Conservation (phyloP, 2,797 vertebrate genomes). For the Sebastes aleutianus region DNA sequence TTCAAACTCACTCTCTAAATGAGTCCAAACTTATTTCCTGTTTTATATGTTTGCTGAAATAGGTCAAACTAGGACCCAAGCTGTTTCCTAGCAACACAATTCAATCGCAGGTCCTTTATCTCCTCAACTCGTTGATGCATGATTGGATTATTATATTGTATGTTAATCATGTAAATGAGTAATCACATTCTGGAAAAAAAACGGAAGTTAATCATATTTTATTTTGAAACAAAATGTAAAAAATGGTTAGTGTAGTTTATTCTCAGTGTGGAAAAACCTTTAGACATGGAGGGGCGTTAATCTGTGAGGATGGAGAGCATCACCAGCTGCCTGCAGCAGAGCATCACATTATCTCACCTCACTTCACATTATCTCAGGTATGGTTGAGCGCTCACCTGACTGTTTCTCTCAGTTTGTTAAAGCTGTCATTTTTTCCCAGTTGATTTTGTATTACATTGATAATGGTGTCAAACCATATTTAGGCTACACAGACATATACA, state of each 20-base stretch:
- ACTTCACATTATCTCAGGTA: neutral
- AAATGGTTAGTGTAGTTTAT: neutral
- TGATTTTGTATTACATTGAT: neutral
- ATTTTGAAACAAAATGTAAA: neutral
- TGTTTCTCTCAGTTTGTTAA: neutral
- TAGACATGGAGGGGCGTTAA: neutral
- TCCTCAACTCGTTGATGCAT: rapidly evolving
- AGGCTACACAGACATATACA: too few relatives aligned
- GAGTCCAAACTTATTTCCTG: neutral
- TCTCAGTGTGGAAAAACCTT: too few relatives aligned
- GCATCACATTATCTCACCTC: neutral
- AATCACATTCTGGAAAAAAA: neutral
- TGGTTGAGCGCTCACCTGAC: rapidly evolving
- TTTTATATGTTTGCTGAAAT: neutral
- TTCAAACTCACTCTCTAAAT: rapidly evolving
- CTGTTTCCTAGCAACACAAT: constrained; percentile 11
- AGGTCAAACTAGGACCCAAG: neutral
- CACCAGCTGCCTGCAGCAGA: neutral
- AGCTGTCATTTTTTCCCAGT: neutral
- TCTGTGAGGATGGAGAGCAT: neutral
- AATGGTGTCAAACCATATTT: neutral
- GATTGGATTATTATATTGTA: neutral
- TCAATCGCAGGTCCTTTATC: neutral
- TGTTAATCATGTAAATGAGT: neutral
- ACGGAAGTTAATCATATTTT: neutral